Evolutionary conservation across 1,140 invertebrate species (phyloP).

Genomic region (Bradynema listronoti): DNA sequence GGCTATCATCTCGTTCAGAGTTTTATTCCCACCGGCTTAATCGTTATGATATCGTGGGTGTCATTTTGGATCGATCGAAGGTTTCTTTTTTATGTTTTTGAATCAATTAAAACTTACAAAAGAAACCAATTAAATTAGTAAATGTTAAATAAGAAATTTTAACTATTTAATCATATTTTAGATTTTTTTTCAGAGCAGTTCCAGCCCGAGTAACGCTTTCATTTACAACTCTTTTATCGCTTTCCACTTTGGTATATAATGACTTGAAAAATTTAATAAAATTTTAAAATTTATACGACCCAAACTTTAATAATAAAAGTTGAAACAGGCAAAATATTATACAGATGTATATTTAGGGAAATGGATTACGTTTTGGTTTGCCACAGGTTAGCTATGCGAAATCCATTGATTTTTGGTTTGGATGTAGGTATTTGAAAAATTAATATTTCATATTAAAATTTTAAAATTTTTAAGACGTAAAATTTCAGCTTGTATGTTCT

Average conservation of each 20-base stretch:
- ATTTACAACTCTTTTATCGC: conserved; percentile 52
- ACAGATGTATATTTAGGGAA: conserved; percentile 29
- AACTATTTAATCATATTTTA: no score
- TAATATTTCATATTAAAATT: conserved; percentile 17
- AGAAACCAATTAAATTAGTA: no score
- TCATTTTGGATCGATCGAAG: conserved; percentile 58
- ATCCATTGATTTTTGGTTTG: conserved; percentile 42
- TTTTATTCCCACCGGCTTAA: conserved; percentile 73
- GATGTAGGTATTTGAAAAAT: conserved; percentile 16
- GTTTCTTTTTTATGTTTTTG: no score
- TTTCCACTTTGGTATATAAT: conserved; percentile 45
- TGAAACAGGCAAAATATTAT: neutral
- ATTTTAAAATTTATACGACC: neutral
- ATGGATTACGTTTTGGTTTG: conserved; percentile 42
- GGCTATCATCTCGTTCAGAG: conserved; percentile 79
- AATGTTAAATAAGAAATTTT: no score
- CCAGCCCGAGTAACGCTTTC: conserved; percentile 52
- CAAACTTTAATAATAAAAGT: neutral
- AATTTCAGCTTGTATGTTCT: conserved; percentile 36
- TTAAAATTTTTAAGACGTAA: no score
- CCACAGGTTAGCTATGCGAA: conserved; percentile 45
- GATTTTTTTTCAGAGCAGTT: conserved; percentile 46
- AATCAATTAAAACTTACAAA: no score
- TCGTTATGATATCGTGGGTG: conserved; percentile 78
- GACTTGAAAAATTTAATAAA: neutral